A percentile compares a stretch with the other conserved stretches of the same genome.
These are phyloP conservation scores for Nesogale talazaci DNA, from an alignment of 2,113 vertebrate species.

Conservation along the genomic window DNA sequence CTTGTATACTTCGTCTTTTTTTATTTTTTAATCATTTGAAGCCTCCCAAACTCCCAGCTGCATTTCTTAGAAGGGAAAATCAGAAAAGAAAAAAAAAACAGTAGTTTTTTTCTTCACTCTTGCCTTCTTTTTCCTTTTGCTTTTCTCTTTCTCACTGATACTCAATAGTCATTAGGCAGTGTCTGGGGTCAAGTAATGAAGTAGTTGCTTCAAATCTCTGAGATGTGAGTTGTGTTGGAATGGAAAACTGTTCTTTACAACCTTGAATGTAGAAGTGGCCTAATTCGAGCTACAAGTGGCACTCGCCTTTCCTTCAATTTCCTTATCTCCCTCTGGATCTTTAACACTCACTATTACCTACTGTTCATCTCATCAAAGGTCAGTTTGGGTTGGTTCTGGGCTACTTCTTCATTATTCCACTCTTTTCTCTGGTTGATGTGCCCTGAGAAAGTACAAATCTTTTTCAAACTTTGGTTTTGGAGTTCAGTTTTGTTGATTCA, in stretches of 20 bases:
- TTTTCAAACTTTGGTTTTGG: background rate
- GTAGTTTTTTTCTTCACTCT: background rate
- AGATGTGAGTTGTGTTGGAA: background rate
- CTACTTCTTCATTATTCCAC: background rate
- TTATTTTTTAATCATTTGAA: background rate
- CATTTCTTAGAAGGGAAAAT: conserved; percentile 35
- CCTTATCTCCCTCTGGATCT: background rate
- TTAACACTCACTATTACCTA: background rate
- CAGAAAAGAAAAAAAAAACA: background rate
- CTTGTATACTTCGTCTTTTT: background rate
- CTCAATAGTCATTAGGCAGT: conserved; percentile 4
- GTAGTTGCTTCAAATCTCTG: background rate
- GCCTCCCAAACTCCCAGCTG: background rate
- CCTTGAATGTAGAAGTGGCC: background rate
- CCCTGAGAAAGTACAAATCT: background rate
- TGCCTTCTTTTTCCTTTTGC: background rate
- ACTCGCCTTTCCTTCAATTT: background rate
- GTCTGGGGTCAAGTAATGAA: background rate
- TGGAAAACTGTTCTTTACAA: background rate
- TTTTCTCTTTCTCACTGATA: background rate
- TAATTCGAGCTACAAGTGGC: background rate
- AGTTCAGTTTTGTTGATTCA: background rate
- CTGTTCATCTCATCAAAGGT: background rate
- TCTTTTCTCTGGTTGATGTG: background rate
- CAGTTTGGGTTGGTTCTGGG: background rate